Base-by-base conservation (phyloP, 2,797 vertebrate genomes). In the Ciconia nigra region DNA sequence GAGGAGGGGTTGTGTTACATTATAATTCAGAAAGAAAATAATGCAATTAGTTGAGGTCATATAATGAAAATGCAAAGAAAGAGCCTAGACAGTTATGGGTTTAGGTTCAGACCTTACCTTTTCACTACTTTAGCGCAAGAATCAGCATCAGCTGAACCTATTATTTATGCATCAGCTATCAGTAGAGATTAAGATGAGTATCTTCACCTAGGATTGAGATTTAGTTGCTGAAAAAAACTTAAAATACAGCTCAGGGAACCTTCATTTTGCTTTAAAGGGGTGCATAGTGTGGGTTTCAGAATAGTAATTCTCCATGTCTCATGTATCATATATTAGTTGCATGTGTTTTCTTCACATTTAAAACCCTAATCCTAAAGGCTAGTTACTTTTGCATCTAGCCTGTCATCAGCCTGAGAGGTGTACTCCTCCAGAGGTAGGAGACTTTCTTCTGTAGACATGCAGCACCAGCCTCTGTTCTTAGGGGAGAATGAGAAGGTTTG, bases 51-150 rank as follows among this genome's bases (percentile, higher is more conserved):
- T 29, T 61, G 29, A 83, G 37, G 28, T 15, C 3, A 8, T 33
- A 54, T 6, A 66, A n/a, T n/a, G 3, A 55, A 77, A 83, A 80
- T 35, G 14, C 26, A 83, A 81, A 39, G n/a, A 59, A 84, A 46
- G 8, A 59, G n/a, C 10, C 4, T 39, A 46, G 37, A 3, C 2
- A 76, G 7, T 51, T 69, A 28, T 0, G 1, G 15, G 4, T 58
- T 89, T 63, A 80, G 6, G 7, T 85, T 87, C 35, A 71, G 37
- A 55, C 5, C 7, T 87, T 82, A 66, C 2, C 4, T 79, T 91
- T 74, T 63, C 41, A 20, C 8, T 59, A 15, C 58, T 71, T 42
- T 13, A 49, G 7, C 21, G 10, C 26, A 85, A 65, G 42, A 80
- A 29, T n/a, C 33, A 46, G 8, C 3, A 1, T 55, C 29, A 89